phyloP scores from a whole-genome alignment of 1,140 invertebrate species.

The Temnothorax curvispinosus region DNA sequence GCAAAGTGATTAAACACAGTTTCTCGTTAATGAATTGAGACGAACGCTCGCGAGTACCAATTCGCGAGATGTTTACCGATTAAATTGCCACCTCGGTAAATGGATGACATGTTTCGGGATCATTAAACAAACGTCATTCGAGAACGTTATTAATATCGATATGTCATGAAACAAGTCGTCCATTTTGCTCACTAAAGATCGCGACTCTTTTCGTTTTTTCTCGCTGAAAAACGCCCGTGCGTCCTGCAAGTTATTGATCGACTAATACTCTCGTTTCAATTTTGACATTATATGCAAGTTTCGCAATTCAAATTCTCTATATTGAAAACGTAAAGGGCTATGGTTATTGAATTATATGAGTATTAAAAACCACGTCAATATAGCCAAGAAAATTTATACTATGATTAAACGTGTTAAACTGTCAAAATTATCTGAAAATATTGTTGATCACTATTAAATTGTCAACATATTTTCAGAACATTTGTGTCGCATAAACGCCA shows the following conservation, averaged over 20 bases:
- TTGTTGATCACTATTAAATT: not conserved
- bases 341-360: not conserved
- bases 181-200: slow-evolving; percentile 56
- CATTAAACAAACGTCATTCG: slow-evolving; percentile 66
- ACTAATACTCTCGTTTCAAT: slow-evolving; percentile 51
- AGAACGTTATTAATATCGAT: slow-evolving; percentile 64
- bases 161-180: slow-evolving; percentile 59
- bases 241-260: slow-evolving; percentile 56
- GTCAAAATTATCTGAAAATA: not conserved
- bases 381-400: not conserved
- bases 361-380: not conserved
- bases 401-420: not conserved
- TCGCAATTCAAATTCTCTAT: slow-evolving; percentile 41
- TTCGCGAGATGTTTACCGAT: slow-evolving; percentile 47
- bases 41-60: not conserved
- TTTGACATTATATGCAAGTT: slow-evolving; percentile 27
- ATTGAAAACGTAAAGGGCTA: not conserved
- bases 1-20: slow-evolving; percentile 50
- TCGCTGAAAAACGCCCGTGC: slow-evolving; percentile 59
- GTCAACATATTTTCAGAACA: not conserved
- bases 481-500: not conserved
- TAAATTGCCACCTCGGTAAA: slow-evolving; percentile 67
- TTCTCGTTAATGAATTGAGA: slow-evolving; percentile 63
- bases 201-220: slow-evolving; percentile 47
- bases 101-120: slow-evolving; percentile 64